These are phyloP conservation scores for Pollenia griseotomentosa DNA, from an alignment of 2,888 invertebrate genomes.

Conservation along the genomic window DNA sequence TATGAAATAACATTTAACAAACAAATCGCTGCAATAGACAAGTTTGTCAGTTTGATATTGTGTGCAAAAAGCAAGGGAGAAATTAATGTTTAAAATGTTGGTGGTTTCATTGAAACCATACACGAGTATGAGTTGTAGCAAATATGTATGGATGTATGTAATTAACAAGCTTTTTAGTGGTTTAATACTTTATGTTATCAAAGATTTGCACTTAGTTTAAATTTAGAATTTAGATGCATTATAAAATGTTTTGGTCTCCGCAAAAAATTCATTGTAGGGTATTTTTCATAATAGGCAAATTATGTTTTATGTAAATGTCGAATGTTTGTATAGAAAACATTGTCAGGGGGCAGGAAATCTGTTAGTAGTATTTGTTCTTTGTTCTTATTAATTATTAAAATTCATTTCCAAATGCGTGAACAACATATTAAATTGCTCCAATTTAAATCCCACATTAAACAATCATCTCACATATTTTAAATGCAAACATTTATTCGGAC, in stretches of 20 bases:
- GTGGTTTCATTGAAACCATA: not conserved
- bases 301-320: no score
- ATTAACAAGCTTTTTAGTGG: slow-evolving; percentile 2
- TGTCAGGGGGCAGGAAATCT: no score
- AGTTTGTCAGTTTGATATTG: not conserved
- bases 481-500: not conserved
- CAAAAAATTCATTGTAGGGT: no score
- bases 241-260: no score
- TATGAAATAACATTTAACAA: not conserved
- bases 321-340: no score
- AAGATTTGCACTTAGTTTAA: not conserved
- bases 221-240: not conserved
- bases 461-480: not conserved
- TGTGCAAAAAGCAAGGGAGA: not conserved
- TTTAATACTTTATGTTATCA: not conserved
- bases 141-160: not conserved
- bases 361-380: no score
- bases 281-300: no score
- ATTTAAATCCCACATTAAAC: slow-evolving; percentile 9
- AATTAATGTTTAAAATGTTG: slow-evolving; percentile 8
- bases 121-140: not conserved
- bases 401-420: not conserved
- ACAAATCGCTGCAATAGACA: slow-evolving; percentile 17
- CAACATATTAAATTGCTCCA: not conserved
- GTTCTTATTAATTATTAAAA: not conserved